Percentiles rank a stretch among this genome's conserved stretches.
These are phyloP conservation scores for Myotis daubentonii DNA, from an alignment of 2,797 vertebrate species.

Conservation along the genomic window DNA sequence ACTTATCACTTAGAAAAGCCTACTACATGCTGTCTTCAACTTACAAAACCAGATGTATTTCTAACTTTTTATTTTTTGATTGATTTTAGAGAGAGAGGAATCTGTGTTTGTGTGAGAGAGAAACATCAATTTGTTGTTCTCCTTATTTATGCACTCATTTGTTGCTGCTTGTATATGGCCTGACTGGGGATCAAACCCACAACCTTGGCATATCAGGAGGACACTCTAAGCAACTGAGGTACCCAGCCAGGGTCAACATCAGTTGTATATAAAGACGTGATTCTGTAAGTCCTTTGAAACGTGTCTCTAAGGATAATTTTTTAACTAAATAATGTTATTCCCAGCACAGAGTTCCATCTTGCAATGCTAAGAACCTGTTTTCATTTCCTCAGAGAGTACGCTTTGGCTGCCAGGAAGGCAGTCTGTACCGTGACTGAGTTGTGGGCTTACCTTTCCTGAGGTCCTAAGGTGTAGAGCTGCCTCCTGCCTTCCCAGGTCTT, in stretches of 20 bases:
- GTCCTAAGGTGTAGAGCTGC: not conserved
- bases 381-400: not conserved
- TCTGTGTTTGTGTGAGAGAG: not conserved
- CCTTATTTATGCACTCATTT: not conserved
- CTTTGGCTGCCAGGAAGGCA: not conserved
- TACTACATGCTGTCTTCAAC: not conserved
- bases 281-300: not conserved
- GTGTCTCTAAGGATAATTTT: not conserved
- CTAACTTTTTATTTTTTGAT: not conserved
- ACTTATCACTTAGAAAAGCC: not conserved
- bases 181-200: not conserved
- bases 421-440: not conserved
- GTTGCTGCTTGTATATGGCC: not conserved
- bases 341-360: not conserved
- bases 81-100: not conserved
- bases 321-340: not conserved
- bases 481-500: not conserved
- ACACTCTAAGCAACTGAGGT: not conserved
- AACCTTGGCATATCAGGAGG: not conserved
- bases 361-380: not conserved
- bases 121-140: not conserved
- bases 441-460: not conserved
- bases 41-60: not conserved
- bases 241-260: not conserved
- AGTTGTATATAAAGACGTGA: not conserved